A percentile compares a stretch with the other conserved stretches of the same genome.
These are phyloP conservation scores for Ormyrus thymus DNA, from an alignment of 2,888 invertebrate genomes.

Conservation along the genomic window DNA sequence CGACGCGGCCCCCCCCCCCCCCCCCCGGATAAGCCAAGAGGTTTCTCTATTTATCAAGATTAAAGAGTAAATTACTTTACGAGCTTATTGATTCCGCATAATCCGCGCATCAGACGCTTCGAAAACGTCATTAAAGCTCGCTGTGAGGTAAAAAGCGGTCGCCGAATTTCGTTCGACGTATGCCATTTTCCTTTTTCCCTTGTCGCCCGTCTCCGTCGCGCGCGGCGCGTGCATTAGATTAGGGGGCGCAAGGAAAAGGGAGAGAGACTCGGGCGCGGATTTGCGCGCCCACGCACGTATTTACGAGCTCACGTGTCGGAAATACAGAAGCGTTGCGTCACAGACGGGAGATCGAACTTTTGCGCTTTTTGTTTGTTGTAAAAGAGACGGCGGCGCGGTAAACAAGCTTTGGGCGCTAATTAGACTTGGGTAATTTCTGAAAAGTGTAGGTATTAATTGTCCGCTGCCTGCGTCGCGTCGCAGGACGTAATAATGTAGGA, in stretches of 20 bases:
- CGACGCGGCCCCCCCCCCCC: too few relatives aligned
- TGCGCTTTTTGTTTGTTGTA: neutral
- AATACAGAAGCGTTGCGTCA: neutral
- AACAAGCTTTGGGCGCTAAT: neutral
- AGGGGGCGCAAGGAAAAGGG: constrained; percentile 6
- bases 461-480: too few relatives aligned
- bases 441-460: too few relatives aligned
- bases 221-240: too few relatives aligned
- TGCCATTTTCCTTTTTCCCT: neutral
- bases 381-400: neutral
- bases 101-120: too few relatives aligned
- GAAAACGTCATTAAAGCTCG: too few relatives aligned
- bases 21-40: neutral
- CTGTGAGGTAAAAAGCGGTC: too few relatives aligned
- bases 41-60: neutral
- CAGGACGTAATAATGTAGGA: too few relatives aligned
- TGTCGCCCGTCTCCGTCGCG: neutral
- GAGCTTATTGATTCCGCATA: too few relatives aligned
- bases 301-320: neutral
- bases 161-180: neutral
- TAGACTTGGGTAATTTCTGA: too few relatives aligned
- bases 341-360: constrained; percentile 1
- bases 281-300: neutral
- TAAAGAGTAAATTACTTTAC: too few relatives aligned
- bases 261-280: constrained; percentile 13